Base-by-base conservation (phyloP, 2,113 vertebrate genomes). In the Hippocampus mohnikei region DNA sequence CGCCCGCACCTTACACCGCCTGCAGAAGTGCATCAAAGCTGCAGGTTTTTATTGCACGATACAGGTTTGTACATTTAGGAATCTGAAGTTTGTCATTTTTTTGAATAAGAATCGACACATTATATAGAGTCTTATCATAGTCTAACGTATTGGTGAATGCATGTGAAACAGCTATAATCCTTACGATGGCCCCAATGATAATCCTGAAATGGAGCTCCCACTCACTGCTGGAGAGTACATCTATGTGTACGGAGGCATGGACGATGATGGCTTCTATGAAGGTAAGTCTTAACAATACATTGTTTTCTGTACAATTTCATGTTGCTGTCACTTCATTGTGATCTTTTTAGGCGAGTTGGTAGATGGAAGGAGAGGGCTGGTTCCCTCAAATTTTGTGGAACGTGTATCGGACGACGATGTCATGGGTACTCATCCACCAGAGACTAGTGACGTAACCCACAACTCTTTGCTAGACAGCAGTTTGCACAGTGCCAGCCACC, bases 211-310 rank as follows among this genome's bases (percentile, higher is more conserved):
- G 56, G 97, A 99, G 85, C 93, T 99, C 8, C 97, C 97, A 0
- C 92, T 99, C 67, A 98, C 95, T 8, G 97, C 97, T 41, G 97
- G 97, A 68, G 97, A 99, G 71, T 99, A 99, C 75, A 96, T 99
- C 87, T 99, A 99, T 40, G 84, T 99, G 75, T 98, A 96, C 29
- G 97, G 97, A 74, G 94, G 94, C 85, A 96, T 98, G 96, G 97
- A 99, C 66, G 96, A 99, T 71, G 97, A 99, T 56, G 96, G 97
- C 81, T 99, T 99, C 89, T 99, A 95, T 90, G 97, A 99, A 96
- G 97, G 97, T 97, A 72, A 62, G 75, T 53, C 27, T 18, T 18
- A 2, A 42, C 29, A 21, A 6, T 73, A 2, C 29, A 33, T 25
- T 61, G 1, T 48, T 76, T 4, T 23, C 23, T 58, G 1, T n/a